Conservation (phyloP, 2,113 vertebrate species). For the Aleadryas rufinucha region DNA sequence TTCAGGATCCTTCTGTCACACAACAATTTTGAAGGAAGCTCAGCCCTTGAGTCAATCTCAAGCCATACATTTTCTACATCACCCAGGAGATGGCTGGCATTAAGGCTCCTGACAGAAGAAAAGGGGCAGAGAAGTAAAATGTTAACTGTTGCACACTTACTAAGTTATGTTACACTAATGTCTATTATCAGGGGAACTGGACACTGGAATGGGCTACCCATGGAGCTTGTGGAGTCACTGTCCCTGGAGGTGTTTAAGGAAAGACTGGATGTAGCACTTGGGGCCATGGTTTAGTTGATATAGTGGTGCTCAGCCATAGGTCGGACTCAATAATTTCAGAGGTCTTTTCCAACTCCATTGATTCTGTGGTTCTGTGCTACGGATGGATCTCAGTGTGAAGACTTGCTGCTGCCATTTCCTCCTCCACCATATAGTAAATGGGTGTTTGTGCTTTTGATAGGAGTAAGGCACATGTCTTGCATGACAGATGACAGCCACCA, state of each 20-base stretch:
- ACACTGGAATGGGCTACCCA: no score
- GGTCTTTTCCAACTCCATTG: background rate
- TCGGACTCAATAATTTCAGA: background rate
- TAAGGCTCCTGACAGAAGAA: background rate
- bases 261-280: accelerated
- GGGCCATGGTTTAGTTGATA: background rate
- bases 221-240: no score
- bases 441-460: background rate
- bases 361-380: background rate
- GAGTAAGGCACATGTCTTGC: background rate
- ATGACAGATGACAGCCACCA: background rate
- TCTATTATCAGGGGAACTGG: background rate
- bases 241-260: background rate
- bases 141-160: background rate
- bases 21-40: background rate
- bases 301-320: no score
- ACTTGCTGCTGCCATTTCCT: background rate
- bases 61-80: background rate
- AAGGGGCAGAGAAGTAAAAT: background rate
- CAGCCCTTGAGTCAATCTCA: background rate
- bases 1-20: background rate
- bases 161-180: background rate
- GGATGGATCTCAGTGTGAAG: background rate
- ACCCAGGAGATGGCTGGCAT: background rate
- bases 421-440: background rate